Base-by-base conservation (phyloP, 2,888 invertebrate genomes). In the Ptilodon capucinus region DNA sequence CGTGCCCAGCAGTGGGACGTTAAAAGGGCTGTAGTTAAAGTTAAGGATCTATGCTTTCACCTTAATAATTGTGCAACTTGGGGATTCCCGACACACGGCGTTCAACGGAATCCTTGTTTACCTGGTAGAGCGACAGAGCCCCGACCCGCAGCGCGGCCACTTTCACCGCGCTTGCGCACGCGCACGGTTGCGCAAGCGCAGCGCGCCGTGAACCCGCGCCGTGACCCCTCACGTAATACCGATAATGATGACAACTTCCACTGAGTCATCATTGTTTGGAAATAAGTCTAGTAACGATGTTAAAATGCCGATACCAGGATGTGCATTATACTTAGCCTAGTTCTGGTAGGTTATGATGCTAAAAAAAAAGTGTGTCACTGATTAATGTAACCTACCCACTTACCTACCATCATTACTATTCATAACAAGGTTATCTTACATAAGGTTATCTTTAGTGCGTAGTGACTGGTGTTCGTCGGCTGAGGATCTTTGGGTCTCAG, bases 91-190 rank as follows among this genome's bases (percentile, higher is more conserved):
- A 19, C 36, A 19, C 17, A 23, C 13, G 32, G 25, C 18, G 7
- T 36, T 18, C 2, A 9, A n/a, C 38, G 19, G 0, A 56, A 66
- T 63, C 64, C 68, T 71, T 67, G 60, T 64, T 57, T 54, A 59
- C 54, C 51, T 43, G 43, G 40, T 14, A 14, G 36, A 8, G 7
- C 34, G 42, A 32, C 18, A 16, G 34, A 39, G 48, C n/a, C 35
- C 42, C 30, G 30, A 30, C 8, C 44, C 21, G 44, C n/a, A n/a
- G 28, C 47, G 56, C 54, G 51, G 45, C 53, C 58, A 60, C 71
- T 70, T 72, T 70, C 71, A 58, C 71, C 54, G 50, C 47, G 51
- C 56, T 57, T 46, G 46, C 47, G 54, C 54, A 43, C 42, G 48
- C 39, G 46, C 43, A 14, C 42, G n/a, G 23, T 63, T 60, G 49